Base-by-base conservation (phyloP, 1,140 invertebrate species). In the Diorhabda carinulata region DNA sequence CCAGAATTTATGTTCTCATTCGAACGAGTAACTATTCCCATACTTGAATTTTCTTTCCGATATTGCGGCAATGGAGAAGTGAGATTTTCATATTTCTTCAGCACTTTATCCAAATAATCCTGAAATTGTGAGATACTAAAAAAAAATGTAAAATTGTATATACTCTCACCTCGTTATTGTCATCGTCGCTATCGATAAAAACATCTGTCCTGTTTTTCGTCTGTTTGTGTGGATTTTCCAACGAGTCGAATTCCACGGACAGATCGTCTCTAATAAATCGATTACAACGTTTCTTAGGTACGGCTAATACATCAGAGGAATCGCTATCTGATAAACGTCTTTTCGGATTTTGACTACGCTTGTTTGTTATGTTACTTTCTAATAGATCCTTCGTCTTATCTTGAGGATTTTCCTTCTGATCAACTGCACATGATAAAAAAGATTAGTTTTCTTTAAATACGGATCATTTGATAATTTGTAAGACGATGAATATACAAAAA, bases 111-210 rank as follows among this genome's bases (percentile, higher is more conserved):
- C 4, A 75, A 47, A 47, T 72, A 75, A 61, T 72, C 65, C 74
- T 75, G 67, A 60, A 61, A 65, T 52, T 25, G 25, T 25, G 25
- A 25, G 25, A 25, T 25, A 25, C 25, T 25, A 25, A 25, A 25
- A 25, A 25, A 25, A 25, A 25, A 25, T 25, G 25, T 25, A 25
- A 25, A 25, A 25, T 25, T 25, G 25, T 25, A 25, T 25, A 25
- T 25, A 25, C 9, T 59, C 70, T 74, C 70, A 75, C 74, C 52
- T 75, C 72, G 67, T 70, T 68, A 64, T 73, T 56, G 9, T 64
- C 62, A 41, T 73, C 60, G 5, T 73, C 64, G 67, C 63, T 72
- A 7, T 68, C 71, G 6, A 63, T 40, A 40, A 68, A 57, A 41
- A 41, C 8, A 42, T 3, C 4, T 60, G 40, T 40, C 5, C 41